Base-by-base conservation (phyloP, 1,140 invertebrate genomes). In the Oryctes rhinoceros region DNA sequence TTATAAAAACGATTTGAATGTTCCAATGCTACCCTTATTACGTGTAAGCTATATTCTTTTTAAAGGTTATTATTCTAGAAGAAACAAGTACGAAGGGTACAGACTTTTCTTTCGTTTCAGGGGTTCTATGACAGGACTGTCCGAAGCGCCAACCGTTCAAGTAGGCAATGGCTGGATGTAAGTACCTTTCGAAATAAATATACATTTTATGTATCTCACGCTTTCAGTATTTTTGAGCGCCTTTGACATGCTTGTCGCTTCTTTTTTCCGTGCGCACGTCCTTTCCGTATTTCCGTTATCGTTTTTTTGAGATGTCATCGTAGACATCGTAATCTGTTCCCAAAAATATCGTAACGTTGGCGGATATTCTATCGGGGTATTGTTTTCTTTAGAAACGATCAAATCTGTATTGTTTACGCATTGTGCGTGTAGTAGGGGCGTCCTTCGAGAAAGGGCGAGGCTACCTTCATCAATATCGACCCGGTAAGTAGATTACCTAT, bases 81-180 rank as follows among this genome's bases (percentile, higher is more conserved):
- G 10, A 24, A 30, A 35, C 20, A 67, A 67, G 24, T 30, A 30
- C 2, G 24, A 10, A 30, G 0, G 4, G 35, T 30, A 35, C 10
- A 7, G n/a, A 48, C 71, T 71, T 74, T 47, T 74, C 13, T 74
- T 79, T 71, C 44, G 35, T 81, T 81, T 65, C 81, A 82, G 81
- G 53, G 81, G 79, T 75, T 82, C 81, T n/a, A 82, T 78, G 80
- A 80, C 81, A 39, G 79, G 79, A 37, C 44, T 82, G 74, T 78
- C 71, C 48, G 81, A 82, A 71, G 35, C 80, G 15, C 35, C 81
- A 35, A 78, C 76, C 18, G 81, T 82, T 75, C 81, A 80, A 80
- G 79, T 82, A 30, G 79, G 76, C 62, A 82, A 82, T 62, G 81
- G 81, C 59, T 82, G 81, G 81, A 82, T 82, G 81, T 82, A 79